A percentile compares a stretch with the other conserved stretches of the same genome.
These are phyloP conservation scores for Protosalanx chinensis DNA, from an alignment of 2,797 vertebrate species.

Conservation along the genomic window DNA sequence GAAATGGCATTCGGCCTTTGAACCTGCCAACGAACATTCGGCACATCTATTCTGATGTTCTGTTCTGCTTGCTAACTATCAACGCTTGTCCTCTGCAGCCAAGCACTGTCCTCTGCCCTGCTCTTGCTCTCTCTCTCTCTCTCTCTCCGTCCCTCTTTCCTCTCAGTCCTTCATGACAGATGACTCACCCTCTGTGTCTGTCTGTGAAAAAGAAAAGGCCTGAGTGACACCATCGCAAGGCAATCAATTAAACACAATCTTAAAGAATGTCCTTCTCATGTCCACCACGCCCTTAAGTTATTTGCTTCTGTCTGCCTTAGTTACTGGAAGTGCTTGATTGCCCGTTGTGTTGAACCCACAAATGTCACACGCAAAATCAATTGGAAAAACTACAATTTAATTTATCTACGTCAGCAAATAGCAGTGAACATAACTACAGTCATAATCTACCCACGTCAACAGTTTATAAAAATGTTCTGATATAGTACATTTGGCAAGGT, in stretches of 20 bases:
- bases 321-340: conserved; percentile 15
- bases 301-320: conserved; percentile 4
- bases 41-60: neutral
- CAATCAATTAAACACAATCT: conserved; percentile 52
- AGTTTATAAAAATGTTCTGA: neutral
- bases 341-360: neutral
- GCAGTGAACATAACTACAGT: no score
- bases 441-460: no score
- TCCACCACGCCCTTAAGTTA: neutral
- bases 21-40: neutral
- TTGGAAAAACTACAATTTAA: neutral
- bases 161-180: conserved; percentile 31
- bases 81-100: conserved; percentile 2
- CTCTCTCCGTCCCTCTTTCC: neutral
- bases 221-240: conserved; percentile 48
- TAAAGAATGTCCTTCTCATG: conserved; percentile 41
- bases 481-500: neutral
- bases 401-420: neutral
- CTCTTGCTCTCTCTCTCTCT: conserved; percentile 20
- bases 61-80: neutral
- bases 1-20: conserved; percentile 30
- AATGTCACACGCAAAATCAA: neutral
- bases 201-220: conserved; percentile 36
- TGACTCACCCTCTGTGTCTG: conserved; percentile 42
- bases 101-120: conserved; percentile 5